Base-by-base conservation (phyloP, 2,888 invertebrate genomes). In the Linnaemya vulpina region DNA sequence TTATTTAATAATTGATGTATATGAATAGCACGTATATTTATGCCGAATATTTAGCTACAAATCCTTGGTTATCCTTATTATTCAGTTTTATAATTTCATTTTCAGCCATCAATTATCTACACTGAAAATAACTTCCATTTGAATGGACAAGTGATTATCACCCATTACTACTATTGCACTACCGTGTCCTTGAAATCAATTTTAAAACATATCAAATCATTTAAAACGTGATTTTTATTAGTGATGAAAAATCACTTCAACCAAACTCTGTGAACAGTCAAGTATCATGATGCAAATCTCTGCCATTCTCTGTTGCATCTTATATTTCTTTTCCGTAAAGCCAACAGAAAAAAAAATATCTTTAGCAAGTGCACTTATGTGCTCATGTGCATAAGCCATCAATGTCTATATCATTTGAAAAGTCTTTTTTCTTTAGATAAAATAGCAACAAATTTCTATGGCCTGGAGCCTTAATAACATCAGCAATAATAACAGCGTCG, bases 181-280 rank as follows among this genome's bases (percentile, higher is more conserved):
- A 43, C 68, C 46, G n/a, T 55, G 77, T 53, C 63, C 55, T 74
- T 70, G 79, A 43, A 74, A 17, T 49, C 67, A 70, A 73, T 71
- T 81, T 73, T 63, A 58, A 63, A 78, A 70, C 68, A 70, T 65
- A 76, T 79, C 79, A 71, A 84, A 79, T 65, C 71, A 84, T 84
- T 84, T 40, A 67, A 67, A 49, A 67, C 65, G 75, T 77, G 76
- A 67, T 70, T 70, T 77, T 81, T 79, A 80, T 84, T 81, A 81
- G 84, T 81, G 84, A 77, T 81, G 84, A 84, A 84, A 81, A 84
- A 84, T 84, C 84, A 84, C 81, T 81, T 84, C 35, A 84, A 77
- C 68, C 67, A 49, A 77, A 74, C 60, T 68, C 55, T 11, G 43
- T 30, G 63, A 70, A 65, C 25, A 73, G n/a, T 30, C 30, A 25